These are phyloP conservation scores for Pterostichus madidus DNA, from an alignment of 2,888 invertebrate species.

Conservation along the genomic window DNA sequence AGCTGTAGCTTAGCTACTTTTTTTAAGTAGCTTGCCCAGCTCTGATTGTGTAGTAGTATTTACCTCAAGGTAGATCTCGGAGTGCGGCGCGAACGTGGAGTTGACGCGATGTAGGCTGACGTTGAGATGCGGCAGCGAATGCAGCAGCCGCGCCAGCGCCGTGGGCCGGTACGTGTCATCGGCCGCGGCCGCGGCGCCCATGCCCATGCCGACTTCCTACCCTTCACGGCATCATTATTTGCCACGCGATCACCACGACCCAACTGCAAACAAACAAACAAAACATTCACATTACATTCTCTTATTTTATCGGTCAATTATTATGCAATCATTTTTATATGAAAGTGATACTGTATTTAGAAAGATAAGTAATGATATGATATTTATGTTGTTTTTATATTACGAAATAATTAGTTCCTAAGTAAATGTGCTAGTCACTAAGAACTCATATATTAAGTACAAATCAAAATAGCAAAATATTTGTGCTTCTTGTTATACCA, in stretches of 20 bases:
- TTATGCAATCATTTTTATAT: no score
- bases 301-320: background rate
- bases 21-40: no score
- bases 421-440: no score
- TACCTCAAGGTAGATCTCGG: conserved; percentile 94
- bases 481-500: no score
- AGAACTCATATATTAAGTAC: no score
- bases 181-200: conserved; percentile 77
- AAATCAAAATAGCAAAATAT: no score
- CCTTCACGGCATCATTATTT: conserved; percentile 69
- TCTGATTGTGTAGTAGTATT: conserved; percentile 68
- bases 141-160: conserved; percentile 91
- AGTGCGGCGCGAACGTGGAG: conserved; percentile 93
- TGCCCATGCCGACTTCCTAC: conserved; percentile 28
- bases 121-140: conserved; percentile 94
- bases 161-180: conserved; percentile 91
- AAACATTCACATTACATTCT: conserved; percentile 4
- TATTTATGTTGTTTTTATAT: no score
- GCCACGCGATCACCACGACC: conserved; percentile 54
- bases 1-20: no score
- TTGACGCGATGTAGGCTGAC: conserved; percentile 94
- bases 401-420: no score
- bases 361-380: no score
- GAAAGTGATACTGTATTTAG: no score
- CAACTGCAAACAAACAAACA: conserved; percentile 32